Conservation (phyloP, 2,888 invertebrate species). For the Campoplex nolae region DNA sequence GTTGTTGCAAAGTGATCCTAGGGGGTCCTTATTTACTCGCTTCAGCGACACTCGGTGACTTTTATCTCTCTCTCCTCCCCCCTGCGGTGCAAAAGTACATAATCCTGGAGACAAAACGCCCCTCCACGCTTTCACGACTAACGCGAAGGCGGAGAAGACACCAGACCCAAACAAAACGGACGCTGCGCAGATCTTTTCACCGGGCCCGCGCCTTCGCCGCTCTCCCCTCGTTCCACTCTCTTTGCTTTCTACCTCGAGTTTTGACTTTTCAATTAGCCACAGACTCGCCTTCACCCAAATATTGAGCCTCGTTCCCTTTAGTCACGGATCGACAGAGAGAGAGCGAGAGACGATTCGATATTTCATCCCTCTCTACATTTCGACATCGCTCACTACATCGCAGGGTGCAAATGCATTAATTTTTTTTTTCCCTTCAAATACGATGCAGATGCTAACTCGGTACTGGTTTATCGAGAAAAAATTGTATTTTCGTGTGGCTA, state of each 20-base stretch:
- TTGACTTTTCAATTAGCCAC: constrained; percentile 84
- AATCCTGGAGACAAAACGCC: constrained; percentile 70
- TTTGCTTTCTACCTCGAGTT: constrained; percentile 73
- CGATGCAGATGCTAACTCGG: not conserved
- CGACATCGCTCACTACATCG: constrained; percentile 8
- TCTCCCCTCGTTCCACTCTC: constrained; percentile 64
- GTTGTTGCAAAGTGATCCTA: constrained; percentile 51
- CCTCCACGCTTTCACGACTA: constrained; percentile 80
- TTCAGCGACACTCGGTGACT: constrained; percentile 17
- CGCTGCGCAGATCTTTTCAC: constrained; percentile 21
- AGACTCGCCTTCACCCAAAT: constrained; percentile 82
- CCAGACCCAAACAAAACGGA: constrained; percentile 44
- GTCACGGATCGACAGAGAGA: constrained; percentile 71
- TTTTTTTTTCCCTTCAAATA: not conserved
- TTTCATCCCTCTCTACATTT: constrained; percentile 12
- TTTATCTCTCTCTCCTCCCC: constrained; percentile 6
- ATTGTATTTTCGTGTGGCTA: not conserved
- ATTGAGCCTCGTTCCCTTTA: constrained; percentile 78
- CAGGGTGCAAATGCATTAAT: not conserved
- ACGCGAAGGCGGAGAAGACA: constrained; percentile 66
- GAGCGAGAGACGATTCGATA: not conserved
- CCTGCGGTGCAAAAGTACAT: constrained; percentile 61
- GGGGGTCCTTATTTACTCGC: constrained; percentile 54
- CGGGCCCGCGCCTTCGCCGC: constrained; percentile 53
- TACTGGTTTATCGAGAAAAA: not conserved